Percentiles rank a stretch among this genome's conserved stretches.
These are phyloP conservation scores for Drosophila neonasuta DNA, from an alignment of 2,888 invertebrate genomes.

Conservation along the genomic window DNA sequence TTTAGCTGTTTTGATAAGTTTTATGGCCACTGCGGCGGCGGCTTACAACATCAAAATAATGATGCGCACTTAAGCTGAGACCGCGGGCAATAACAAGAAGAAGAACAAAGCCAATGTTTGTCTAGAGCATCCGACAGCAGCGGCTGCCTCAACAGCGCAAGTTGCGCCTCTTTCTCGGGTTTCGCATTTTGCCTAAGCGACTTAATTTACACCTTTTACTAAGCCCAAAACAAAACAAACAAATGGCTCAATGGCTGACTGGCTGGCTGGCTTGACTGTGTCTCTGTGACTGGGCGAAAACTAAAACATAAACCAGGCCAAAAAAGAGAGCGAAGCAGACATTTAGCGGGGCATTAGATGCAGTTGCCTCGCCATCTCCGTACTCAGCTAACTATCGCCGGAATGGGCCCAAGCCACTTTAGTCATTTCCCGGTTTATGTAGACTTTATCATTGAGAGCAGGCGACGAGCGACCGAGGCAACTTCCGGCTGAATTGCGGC, in stretches of 20 bases:
- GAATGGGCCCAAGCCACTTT: constrained; percentile 66
- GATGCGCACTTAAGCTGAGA: constrained; percentile 66
- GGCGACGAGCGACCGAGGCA: constrained; percentile 59
- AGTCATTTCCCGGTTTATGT: constrained; percentile 76
- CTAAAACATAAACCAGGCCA: constrained; percentile 64
- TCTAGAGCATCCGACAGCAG: constrained; percentile 32
- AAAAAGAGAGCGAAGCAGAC: constrained; percentile 41
- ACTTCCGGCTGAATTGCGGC: constrained; percentile 74
- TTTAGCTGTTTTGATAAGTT: constrained; percentile 63
- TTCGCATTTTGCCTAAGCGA: constrained; percentile 60
- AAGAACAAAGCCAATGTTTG: constrained; percentile 23
- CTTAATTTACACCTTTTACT: constrained; percentile 74
- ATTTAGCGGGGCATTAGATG: constrained; percentile 51
- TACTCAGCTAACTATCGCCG: constrained; percentile 11
- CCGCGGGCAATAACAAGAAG: constrained; percentile 31
- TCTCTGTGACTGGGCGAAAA: constrained; percentile 20
- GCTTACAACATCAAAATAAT: constrained; percentile 67
- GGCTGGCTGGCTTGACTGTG: neutral
- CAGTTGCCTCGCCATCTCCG: constrained; percentile 21
- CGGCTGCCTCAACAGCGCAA: constrained; percentile 7
- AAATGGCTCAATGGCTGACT: constrained; percentile 27
- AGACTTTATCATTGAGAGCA: constrained; percentile 75
- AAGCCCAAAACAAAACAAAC: constrained; percentile 63
- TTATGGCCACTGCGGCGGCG: constrained; percentile 52
- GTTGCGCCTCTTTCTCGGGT: constrained; percentile 6